These are phyloP conservation scores for Marcusenius ussheri DNA, from an alignment of 2,113 vertebrate genomes.

Conservation along the genomic window DNA sequence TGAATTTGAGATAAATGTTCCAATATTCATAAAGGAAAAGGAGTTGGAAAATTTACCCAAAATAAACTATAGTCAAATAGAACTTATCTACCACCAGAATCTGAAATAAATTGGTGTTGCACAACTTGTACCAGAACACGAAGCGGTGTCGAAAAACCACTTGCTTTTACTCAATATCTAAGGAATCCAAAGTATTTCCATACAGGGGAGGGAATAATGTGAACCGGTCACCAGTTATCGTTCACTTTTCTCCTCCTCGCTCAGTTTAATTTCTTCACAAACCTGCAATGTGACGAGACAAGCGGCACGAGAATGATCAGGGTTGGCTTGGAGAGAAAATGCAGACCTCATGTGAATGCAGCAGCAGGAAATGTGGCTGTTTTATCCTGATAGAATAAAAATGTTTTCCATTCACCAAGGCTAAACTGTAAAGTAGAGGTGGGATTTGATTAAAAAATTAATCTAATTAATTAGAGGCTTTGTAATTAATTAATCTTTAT, in stretches of 20 bases:
- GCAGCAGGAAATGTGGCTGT: no score
- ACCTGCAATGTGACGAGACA: neutral
- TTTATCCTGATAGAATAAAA: neutral
- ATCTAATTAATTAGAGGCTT: no score
- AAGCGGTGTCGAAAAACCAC: rapidly evolving
- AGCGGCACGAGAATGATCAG: neutral
- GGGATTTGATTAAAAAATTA: no score
- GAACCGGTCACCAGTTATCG: neutral
- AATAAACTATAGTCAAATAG: neutral
- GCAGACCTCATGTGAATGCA: no score
- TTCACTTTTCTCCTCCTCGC: neutral
- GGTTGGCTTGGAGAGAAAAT: neutral
- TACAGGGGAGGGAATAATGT: neutral
- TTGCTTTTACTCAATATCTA: neutral
- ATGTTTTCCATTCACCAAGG: neutral
- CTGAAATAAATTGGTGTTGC: neutral
- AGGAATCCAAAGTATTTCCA: neutral
- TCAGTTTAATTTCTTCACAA: neutral
- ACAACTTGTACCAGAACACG: neutral
- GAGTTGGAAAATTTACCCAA: neutral
- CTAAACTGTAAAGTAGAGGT: neutral
- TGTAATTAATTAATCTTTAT: no score
- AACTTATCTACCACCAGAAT: neutral
- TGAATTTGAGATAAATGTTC: neutral
- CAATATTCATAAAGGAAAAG: neutral